phyloP scores from a whole-genome alignment of 1,140 invertebrate genomes.

The Centruroides vittatus region DNA sequence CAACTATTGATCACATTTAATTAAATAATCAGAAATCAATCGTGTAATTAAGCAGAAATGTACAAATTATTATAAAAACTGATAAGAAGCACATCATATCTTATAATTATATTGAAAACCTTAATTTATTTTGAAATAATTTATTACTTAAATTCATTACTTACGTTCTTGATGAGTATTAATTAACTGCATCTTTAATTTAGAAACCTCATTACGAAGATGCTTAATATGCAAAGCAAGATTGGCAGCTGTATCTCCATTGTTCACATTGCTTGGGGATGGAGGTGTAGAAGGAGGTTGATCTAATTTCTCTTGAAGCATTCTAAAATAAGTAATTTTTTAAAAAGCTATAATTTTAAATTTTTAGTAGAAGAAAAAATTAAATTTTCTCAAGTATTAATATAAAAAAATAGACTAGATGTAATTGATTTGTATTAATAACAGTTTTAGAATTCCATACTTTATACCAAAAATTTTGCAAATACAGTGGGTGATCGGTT shows the following conservation, averaged over 20 bases:
- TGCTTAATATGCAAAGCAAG: constrained; percentile 86
- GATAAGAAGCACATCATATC: no score
- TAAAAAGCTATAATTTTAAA: neutral
- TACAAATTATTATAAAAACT: no score
- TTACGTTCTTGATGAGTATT: constrained; percentile 55
- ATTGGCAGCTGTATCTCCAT: constrained; percentile 72
- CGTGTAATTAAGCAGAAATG: no score
- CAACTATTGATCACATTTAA: no score
- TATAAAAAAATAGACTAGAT: no score
- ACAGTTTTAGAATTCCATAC: no score
- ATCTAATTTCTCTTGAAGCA: constrained; percentile 85
- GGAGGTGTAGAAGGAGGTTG: constrained; percentile 86
- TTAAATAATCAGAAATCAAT: no score
- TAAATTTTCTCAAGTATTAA: no score
- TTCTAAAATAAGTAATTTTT: constrained; percentile 33
- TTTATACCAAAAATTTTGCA: no score
- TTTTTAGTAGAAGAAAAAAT: neutral
- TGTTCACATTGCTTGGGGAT: constrained; percentile 72
- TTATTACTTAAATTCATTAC: constrained; percentile 19
- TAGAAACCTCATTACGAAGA: constrained; percentile 71
- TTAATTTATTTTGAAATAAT: neutral
- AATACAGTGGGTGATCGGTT: no score
- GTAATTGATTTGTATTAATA: no score
- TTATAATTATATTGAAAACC: no score
- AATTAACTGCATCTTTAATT: constrained; percentile 56